These are phyloP conservation scores for Noctilio leporinus DNA, from an alignment of 2,113 vertebrate genomes.

Conservation along the genomic window DNA sequence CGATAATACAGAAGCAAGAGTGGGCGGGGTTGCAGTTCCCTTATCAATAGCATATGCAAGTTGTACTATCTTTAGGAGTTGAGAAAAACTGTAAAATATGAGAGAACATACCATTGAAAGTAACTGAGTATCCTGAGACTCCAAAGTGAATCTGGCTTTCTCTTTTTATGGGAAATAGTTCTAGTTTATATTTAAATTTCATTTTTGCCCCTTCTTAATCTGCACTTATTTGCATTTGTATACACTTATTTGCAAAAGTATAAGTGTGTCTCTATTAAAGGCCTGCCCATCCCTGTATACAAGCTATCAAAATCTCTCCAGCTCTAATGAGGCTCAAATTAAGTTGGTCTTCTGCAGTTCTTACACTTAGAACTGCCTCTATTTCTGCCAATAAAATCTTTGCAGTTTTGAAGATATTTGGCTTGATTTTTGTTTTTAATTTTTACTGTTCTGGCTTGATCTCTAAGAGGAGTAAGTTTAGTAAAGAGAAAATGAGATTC, in stretches of 20 bases:
- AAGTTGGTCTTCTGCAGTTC: background rate
- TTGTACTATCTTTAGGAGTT: background rate
- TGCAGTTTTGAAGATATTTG: background rate
- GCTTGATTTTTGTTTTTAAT: too few species aligned
- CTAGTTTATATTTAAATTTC: background rate
- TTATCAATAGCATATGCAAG: background rate
- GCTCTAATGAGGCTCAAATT: background rate
- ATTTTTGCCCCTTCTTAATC: background rate
- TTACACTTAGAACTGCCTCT: background rate
- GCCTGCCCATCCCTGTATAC: fast-evolving
- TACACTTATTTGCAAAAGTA: background rate
- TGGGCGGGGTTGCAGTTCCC: too few species aligned
- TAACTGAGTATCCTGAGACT: background rate
- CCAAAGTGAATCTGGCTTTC: background rate
- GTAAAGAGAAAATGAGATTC: background rate
- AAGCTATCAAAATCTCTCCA: background rate
- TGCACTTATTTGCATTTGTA: background rate
- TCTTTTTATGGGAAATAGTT: background rate
- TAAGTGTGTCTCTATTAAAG: background rate
- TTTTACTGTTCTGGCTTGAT: background rate
- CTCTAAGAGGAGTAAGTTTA: background rate
- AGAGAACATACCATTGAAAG: background rate
- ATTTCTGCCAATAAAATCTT: background rate
- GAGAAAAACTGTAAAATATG: background rate
- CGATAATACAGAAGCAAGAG: too few species aligned